Base-by-base conservation (phyloP, 2,113 vertebrate genomes). In the Pipa parva region DNA sequence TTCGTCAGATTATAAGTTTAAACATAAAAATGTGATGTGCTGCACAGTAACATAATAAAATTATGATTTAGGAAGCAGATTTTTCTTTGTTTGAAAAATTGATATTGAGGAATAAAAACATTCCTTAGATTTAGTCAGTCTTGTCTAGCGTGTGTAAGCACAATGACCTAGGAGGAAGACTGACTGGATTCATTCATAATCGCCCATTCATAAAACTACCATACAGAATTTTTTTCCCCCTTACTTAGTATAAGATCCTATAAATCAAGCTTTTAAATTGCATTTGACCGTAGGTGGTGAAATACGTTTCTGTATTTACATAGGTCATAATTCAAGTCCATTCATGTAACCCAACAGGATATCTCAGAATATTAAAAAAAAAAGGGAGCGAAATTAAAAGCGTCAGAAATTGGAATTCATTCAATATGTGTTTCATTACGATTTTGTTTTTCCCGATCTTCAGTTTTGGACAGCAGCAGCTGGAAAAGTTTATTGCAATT, bases 291-390 rank as follows among this genome's bases (percentile, higher is more conserved):
- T 57, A 58, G 56, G 57, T 63, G 71, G 42, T 54, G 78, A 76
- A 78, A 59, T 77, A 76, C 67, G 5, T n/a, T 31, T 72, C 63
- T 71, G 63, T 77, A 76, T 76, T 77, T 73, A 46, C 48, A 59
- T 50, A 73, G 46, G 64, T 63, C 72, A 80, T 72, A 76, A 76
- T 76, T 69, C 65, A 52, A 27, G 20, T 7, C 24, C 20, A 50
- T 42, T 52, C 56, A 60, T 59, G 17, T 37, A 56, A 25, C 46
- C 37, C 45, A 26, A 60, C 65, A 59, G 57, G 65, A 69, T 42
- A 24, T 67, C 26, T 50, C 22, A 66, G 42, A 20, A 20, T 55
- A 27, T 21, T 2, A 36, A 3, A 58, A 37, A 36, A 56, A 27
- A 52, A 27, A 52, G 5, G 15, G 4, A 20, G 31, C 27, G 27